Evolutionary conservation across 2,888 invertebrate species (phyloP).

Genomic region (Matsumyia berberina): DNA sequence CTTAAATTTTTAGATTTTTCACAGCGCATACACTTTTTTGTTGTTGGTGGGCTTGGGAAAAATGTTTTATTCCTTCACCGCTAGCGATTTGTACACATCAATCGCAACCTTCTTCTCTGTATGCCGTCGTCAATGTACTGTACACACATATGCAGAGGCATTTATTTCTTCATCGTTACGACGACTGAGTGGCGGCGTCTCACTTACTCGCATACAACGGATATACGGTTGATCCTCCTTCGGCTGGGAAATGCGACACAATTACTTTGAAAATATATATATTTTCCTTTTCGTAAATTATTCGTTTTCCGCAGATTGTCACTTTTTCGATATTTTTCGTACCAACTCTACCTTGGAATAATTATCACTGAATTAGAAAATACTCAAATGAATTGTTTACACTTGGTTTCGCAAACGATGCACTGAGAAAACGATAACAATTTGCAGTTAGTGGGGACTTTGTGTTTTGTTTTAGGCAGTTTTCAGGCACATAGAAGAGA

Average conservation of each 20-base stretch:
- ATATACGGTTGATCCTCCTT: conserved; percentile 29
- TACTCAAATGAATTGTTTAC: not conserved
- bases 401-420: not conserved
- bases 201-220: conserved; percentile 7
- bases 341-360: not conserved
- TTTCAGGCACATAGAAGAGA: conserved; percentile 18
- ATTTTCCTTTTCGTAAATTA: conserved; percentile 36
- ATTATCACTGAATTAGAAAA: conserved; percentile 17
- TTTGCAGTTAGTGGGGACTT: not conserved
- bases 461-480: conserved; percentile 20
- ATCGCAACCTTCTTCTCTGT: conserved; percentile 51
- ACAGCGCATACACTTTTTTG: conserved; percentile 28
- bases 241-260: conserved; percentile 53
- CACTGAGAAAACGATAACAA: not conserved
- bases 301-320: conserved; percentile 23
- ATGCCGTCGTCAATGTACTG: conserved; percentile 40
- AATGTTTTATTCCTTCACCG: conserved; percentile 67
- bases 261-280: conserved; percentile 40
- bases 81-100: conserved; percentile 68
- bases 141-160: conserved; percentile 41
- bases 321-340: conserved; percentile 1
- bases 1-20: conserved; percentile 11
- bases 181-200: conserved; percentile 3
- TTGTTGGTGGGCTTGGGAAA: conserved; percentile 18
- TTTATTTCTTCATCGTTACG: conserved; percentile 33